Evolutionary conservation across 2,888 invertebrate genomes (phyloP).

Genomic region (Apotomis betuletana): DNA sequence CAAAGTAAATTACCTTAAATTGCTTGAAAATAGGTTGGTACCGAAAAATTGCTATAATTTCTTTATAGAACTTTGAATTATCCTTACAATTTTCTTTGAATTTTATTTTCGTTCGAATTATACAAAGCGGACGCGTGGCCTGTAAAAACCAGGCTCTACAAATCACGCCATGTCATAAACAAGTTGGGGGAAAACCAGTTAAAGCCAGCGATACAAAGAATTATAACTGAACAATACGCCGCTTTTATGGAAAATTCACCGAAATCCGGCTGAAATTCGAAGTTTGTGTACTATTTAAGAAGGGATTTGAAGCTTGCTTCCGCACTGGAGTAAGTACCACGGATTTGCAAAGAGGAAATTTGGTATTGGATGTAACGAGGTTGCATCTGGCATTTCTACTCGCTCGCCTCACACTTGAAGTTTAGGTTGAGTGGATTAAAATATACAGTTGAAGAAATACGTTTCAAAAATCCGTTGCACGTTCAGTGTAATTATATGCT

Average conservation of each 20-base stretch:
- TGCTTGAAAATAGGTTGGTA: background rate
- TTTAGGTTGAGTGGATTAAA: constrained; percentile 15
- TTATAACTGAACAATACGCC: constrained; percentile 16
- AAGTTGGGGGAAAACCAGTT: constrained; percentile 28
- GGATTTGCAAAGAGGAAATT: constrained; percentile 9
- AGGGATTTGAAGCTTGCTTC: constrained; percentile 5
- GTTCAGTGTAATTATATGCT: background rate
- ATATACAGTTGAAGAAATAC: background rate
- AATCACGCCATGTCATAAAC: constrained; percentile 40
- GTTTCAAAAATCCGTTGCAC: background rate
- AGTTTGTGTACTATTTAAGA: background rate
- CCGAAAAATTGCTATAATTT: background rate
- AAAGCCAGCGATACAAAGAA: constrained; percentile 23
- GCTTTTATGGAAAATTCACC: constrained; percentile 29
- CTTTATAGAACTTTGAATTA: constrained; percentile 7
- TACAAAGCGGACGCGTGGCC: constrained; percentile 17
- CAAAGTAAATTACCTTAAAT: background rate
- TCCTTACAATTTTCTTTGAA: constrained; percentile 12
- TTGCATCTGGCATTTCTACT: constrained; percentile 9
- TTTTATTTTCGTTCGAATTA: constrained; percentile 27
- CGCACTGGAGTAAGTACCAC: background rate
- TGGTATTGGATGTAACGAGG: constrained; percentile 22
- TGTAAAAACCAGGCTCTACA: constrained; percentile 40
- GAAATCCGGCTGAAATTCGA: constrained; percentile 4
- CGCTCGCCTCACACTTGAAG: background rate